Percentiles rank a stretch among this genome's conserved stretches.
Conservation (phyloP, 1,140 invertebrate species). For the Achroia grisella region DNA sequence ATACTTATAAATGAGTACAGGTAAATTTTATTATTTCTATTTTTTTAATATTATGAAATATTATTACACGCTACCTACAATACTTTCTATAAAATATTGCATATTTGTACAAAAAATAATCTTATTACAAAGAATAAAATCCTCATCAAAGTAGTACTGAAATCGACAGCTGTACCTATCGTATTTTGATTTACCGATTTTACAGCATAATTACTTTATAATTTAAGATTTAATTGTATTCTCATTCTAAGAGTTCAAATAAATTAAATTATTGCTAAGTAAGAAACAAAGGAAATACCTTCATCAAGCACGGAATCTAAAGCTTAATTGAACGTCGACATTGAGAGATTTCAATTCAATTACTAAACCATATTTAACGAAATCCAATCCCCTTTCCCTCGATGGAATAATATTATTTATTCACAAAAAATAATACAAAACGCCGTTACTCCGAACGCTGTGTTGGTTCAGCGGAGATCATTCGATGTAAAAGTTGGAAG, state of each 20-base stretch:
- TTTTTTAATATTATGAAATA: too few species aligned
- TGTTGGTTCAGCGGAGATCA: constrained; percentile 70
- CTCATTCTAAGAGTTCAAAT: constrained; percentile 3
- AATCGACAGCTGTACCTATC: too few species aligned
- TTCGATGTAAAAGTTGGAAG: constrained; percentile 64
- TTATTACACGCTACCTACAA: too few species aligned
- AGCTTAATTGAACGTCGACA: constrained; percentile 72
- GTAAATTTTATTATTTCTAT: too few species aligned
- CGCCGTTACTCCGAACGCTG: constrained; percentile 55
- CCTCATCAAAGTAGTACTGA: too few species aligned
- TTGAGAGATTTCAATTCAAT: constrained; percentile 74
- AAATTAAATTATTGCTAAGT: constrained; percentile 32
- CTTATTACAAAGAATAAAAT: too few species aligned
- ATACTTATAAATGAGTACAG: too few species aligned
- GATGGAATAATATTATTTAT: constrained; percentile 72
- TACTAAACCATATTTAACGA: constrained; percentile 74
- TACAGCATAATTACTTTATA: too few species aligned
- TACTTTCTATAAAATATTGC: too few species aligned
- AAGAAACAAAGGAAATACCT: constrained; percentile 64
- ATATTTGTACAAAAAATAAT: too few species aligned
- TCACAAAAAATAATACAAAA: constrained; percentile 72
- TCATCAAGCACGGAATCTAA: constrained; percentile 57
- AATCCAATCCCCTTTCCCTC: constrained; percentile 70
- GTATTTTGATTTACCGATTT: too few species aligned
- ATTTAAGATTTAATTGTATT: too few species aligned